These are phyloP conservation scores for Ramphastos sulfuratus DNA, from an alignment of 2,113 vertebrate genomes.

Conservation along the genomic window DNA sequence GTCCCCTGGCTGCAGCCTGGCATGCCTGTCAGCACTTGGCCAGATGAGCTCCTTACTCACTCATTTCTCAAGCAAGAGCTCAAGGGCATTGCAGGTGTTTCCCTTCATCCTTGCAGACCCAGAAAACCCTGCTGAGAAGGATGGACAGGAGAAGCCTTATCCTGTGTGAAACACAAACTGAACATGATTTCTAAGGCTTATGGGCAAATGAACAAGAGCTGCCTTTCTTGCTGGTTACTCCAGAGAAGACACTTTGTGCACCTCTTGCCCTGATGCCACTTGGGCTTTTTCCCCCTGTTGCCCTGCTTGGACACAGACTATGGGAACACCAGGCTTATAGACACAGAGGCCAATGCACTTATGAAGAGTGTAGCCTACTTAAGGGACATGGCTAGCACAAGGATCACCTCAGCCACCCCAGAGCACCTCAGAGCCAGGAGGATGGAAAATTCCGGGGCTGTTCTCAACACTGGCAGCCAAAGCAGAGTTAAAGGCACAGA, in stretches of 20 bases:
- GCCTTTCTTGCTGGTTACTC: fast-evolving
- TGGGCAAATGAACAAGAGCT: neutral
- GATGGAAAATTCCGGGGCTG: neutral
- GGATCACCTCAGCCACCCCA: neutral
- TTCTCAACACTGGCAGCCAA: fast-evolving
- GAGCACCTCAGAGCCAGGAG: neutral
- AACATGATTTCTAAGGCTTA: neutral
- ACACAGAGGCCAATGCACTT: neutral
- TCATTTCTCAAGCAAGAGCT: neutral
- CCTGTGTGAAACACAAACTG: fast-evolving
- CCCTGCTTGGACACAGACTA: neutral
- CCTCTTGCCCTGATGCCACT: too few relatives aligned
- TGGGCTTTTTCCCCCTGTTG: neutral
- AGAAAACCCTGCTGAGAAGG: neutral
- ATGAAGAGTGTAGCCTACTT: neutral
- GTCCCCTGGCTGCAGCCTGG: neutral
- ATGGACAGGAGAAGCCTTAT: neutral
- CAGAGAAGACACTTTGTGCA: neutral
- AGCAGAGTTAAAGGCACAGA: fast-evolving
- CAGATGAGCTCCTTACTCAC: neutral
- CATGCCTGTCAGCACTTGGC: neutral
- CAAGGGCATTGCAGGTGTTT: neutral
- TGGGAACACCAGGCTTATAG: neutral
- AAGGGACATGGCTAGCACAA: neutral
- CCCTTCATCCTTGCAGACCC: neutral